These are phyloP conservation scores for Cherax destructor DNA, from an alignment of 1,140 invertebrate species.

Conservation along the genomic window DNA sequence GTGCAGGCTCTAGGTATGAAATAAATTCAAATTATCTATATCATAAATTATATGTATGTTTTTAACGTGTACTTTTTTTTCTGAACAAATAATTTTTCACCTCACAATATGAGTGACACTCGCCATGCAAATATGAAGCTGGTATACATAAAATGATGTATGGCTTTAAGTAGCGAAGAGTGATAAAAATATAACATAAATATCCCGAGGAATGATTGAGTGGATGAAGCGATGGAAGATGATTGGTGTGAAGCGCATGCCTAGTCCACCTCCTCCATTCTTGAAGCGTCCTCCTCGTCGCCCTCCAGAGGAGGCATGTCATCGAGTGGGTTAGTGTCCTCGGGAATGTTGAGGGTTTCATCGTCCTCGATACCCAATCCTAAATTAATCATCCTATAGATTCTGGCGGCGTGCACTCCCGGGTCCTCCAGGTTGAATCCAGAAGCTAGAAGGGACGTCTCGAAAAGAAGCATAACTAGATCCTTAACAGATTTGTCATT, in stretches of 20 bases:
- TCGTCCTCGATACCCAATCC: constrained; percentile 97
- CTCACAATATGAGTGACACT: too few species aligned
- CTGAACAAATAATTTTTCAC: too few species aligned
- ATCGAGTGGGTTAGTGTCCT: constrained; percentile 78
- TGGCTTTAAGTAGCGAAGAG: neutral
- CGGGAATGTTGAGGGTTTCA: constrained; percentile 98
- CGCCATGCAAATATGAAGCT: too few species aligned
- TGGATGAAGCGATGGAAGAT: neutral
- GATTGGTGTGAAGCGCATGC: neutral
- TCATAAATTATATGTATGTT: too few species aligned
- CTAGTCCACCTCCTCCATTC: constrained; percentile 99
- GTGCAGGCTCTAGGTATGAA: too few species aligned
- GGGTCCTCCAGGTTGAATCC: constrained; percentile 94
- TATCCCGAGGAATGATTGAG: neutral
- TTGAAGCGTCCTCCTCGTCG: constrained; percentile 89
- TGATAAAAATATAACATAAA: neutral
- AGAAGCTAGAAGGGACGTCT: constrained; percentile 93
- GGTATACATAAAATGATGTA: too few species aligned
- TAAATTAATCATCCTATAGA: constrained; percentile 94
- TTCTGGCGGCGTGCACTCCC: constrained; percentile 77
- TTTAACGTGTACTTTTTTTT: too few species aligned
- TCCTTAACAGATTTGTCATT: constrained; percentile 98
- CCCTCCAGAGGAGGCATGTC: constrained; percentile 88
- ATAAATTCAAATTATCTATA: too few species aligned
- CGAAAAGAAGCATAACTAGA: constrained; percentile 92